Evolutionary conservation across 2,888 invertebrate species (phyloP).

Genomic region (Lithosia quadra): DNA sequence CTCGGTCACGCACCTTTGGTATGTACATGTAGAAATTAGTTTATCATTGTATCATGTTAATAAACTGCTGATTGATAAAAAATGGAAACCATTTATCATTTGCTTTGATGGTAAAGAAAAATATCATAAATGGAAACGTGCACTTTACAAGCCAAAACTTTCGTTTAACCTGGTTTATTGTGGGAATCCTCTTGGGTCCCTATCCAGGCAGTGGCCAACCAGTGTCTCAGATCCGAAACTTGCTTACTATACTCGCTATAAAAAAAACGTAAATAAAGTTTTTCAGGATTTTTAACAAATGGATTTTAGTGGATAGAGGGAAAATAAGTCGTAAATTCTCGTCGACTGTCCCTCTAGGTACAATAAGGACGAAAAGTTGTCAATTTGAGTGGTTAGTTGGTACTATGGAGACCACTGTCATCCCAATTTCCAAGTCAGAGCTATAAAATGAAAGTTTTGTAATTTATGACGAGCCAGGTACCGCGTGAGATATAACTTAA

Average conservation of each 20-base stretch:
- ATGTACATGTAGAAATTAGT: neutral
- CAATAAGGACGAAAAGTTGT: neutral
- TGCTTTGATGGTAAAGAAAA: neutral
- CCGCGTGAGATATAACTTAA: slow-evolving; percentile 19
- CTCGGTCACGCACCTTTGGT: neutral
- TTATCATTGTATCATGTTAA: neutral
- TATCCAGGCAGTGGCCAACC: too few species aligned
- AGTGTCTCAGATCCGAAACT: too few species aligned
- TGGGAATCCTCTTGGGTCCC: too few species aligned
- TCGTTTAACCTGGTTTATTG: too few species aligned
- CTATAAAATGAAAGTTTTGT: slow-evolving; percentile 4
- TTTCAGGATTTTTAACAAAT: neutral
- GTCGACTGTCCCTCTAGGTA: neutral
- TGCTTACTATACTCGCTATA: neutral
- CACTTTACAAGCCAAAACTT: neutral
- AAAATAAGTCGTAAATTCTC: neutral
- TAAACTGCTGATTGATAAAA: neutral
- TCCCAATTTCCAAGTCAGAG: neutral
- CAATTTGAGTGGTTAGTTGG: neutral
- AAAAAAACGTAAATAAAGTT: neutral
- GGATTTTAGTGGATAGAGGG: too few species aligned
- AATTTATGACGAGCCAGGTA: slow-evolving; percentile 12
- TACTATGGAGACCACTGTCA: neutral
- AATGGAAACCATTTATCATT: neutral
- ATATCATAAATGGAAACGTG: neutral